phyloP scores from a whole-genome alignment of 2,797 vertebrate genomes.

The Spinus olivaceus region DNA sequence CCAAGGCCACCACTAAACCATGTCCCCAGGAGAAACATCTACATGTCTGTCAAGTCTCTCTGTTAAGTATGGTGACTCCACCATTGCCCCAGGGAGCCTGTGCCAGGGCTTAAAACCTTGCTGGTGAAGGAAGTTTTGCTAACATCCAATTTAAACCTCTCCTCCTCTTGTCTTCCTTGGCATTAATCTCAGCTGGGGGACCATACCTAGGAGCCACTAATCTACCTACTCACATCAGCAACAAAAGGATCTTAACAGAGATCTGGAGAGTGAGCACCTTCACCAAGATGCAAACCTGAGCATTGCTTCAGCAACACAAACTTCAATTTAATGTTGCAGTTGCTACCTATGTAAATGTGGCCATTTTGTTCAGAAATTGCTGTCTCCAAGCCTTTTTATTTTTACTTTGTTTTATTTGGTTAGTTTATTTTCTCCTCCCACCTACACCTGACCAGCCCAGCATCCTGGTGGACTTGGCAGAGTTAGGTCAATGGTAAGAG shows the following conservation, averaged over 20 bases:
- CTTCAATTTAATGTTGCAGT: background rate
- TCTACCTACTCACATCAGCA: fast-evolving
- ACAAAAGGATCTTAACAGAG: fast-evolving
- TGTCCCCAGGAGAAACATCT: background rate
- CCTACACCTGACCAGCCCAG: background rate
- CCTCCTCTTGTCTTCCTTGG: background rate
- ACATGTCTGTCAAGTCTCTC: background rate
- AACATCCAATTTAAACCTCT: background rate
- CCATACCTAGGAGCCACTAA: fast-evolving
- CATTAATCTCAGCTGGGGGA: background rate
- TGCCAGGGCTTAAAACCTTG: background rate
- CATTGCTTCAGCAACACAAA: background rate
- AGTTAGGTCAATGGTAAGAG: background rate
- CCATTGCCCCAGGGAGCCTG: background rate
- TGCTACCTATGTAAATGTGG: background rate
- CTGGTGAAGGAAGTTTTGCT: background rate
- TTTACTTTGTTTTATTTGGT: background rate
- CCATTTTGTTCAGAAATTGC: background rate
- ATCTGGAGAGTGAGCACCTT: background rate
- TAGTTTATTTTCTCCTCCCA: background rate
- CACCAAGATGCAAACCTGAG: background rate
- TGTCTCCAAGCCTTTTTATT: background rate
- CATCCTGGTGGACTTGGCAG: background rate
- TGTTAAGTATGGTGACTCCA: background rate
- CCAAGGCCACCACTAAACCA: background rate